phyloP scores from a whole-genome alignment of 2,113 vertebrate species.

The Benitochromis conjunctus region DNA sequence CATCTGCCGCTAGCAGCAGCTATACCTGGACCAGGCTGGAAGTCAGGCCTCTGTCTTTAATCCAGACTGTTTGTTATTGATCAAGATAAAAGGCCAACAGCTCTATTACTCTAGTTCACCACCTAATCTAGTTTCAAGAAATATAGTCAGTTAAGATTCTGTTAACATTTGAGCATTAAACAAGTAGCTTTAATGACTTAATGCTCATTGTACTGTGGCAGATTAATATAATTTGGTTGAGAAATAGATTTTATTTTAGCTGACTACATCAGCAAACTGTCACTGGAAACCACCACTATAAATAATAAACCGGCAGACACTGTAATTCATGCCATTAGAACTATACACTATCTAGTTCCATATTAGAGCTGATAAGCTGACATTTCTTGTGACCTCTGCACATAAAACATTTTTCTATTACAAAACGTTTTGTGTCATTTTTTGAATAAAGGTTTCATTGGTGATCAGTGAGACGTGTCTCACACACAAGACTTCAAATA shows the following conservation, averaged over 20 bases:
- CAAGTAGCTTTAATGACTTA: neutral
- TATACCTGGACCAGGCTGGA: neutral
- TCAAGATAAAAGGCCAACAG: neutral
- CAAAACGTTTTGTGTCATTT: accelerated
- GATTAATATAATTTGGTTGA: neutral
- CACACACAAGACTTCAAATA: neutral
- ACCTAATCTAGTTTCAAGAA: neutral
- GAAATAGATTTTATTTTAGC: neutral
- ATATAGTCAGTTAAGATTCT: neutral
- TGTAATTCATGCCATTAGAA: neutral
- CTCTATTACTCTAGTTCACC: neutral
- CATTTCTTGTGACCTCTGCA: neutral
- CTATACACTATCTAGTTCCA: neutral
- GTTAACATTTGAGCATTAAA: neutral
- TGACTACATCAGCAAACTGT: neutral
- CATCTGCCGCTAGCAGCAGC: neutral
- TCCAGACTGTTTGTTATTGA: neutral
- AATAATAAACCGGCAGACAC: accelerated
- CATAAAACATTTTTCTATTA: neutral
- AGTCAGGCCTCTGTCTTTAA: neutral
- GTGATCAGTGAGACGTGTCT: neutral
- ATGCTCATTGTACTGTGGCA: neutral
- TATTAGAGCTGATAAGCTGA: neutral
- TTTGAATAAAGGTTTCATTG: neutral
- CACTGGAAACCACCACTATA: neutral